phyloP scores from a whole-genome alignment of 1,140 invertebrate genomes.

The Pseudomyrmex pallidus region DNA sequence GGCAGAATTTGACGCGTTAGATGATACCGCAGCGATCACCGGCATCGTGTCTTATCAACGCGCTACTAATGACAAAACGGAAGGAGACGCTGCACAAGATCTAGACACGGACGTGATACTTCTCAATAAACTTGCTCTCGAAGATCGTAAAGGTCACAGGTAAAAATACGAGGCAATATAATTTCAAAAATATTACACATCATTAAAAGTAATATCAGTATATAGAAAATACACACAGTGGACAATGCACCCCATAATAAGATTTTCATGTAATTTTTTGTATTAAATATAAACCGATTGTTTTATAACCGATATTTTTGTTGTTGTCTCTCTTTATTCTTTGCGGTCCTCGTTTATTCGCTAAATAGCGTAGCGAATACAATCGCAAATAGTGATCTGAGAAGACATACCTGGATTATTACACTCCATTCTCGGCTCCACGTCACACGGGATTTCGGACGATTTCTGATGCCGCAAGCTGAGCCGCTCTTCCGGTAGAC shows the following conservation, averaged over 20 bases:
- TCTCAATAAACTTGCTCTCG: conserved; percentile 75
- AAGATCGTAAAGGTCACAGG: conserved; percentile 80
- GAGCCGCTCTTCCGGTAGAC: too few relatives aligned
- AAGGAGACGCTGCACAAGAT: conserved; percentile 63
- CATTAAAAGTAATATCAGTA: not conserved
- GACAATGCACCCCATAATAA: conserved; percentile 22
- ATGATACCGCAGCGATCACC: conserved; percentile 62
- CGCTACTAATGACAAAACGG: conserved; percentile 46
- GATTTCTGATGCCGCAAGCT: too few relatives aligned
- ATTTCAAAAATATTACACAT: not conserved
- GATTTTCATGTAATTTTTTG: not conserved
- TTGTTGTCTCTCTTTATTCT: too few relatives aligned
- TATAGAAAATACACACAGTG: not conserved
- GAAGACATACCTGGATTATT: too few relatives aligned
- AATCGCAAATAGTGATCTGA: too few relatives aligned
- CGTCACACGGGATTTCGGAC: too few relatives aligned
- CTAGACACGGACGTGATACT: conserved; percentile 55
- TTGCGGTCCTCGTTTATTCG: too few relatives aligned
- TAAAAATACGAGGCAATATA: conserved; percentile 45
- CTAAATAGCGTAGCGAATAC: too few relatives aligned
- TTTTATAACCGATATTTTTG: not conserved
- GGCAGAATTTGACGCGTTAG: conserved; percentile 70
- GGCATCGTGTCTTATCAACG: conserved; percentile 73
- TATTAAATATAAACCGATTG: too few relatives aligned
- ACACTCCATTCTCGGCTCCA: too few relatives aligned